Conservation (phyloP, 2,113 vertebrate genomes). For the Nothobranchius furzeri region DNA sequence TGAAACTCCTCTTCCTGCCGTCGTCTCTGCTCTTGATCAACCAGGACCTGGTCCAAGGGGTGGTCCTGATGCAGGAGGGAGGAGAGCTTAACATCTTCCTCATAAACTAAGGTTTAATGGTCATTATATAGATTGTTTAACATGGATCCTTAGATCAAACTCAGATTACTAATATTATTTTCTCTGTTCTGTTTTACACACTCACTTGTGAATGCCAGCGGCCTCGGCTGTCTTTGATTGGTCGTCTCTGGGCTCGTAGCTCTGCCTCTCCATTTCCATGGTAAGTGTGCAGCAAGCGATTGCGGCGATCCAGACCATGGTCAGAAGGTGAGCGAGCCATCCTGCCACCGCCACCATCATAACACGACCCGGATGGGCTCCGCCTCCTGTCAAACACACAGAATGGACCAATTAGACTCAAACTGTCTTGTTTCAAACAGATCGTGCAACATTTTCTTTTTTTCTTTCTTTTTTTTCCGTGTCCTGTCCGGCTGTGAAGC, state of each 20-base stretch:
- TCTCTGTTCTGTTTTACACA: background rate
- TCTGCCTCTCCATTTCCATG: slow-evolving; percentile 37
- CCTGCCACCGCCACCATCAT: slow-evolving; percentile 31
- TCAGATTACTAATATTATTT: no score
- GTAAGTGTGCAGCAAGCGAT: background rate
- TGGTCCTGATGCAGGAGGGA: slow-evolving; percentile 33
- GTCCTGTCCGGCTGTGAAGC: no score
- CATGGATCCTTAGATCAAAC: no score
- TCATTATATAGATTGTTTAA: no score
- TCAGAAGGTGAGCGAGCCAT: slow-evolving; percentile 49
- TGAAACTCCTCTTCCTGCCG: slow-evolving; percentile 90
- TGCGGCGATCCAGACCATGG: slow-evolving; percentile 6
- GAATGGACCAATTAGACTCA: background rate
- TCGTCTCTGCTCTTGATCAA: slow-evolving; percentile 76
- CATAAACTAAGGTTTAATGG: no score
- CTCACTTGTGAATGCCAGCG: slow-evolving; percentile 62
- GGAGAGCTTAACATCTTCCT: background rate
- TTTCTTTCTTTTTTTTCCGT: no score
- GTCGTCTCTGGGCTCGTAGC: slow-evolving; percentile 4
- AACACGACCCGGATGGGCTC: slow-evolving; percentile 62
- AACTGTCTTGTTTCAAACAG: background rate
- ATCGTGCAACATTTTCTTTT: background rate
- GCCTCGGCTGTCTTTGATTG: slow-evolving; percentile 44
- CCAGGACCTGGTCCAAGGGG: slow-evolving; percentile 57
- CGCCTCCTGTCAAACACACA: slow-evolving; percentile 46